Conservation (phyloP, 2,888 invertebrate genomes). For the Notodonta dromedarius region DNA sequence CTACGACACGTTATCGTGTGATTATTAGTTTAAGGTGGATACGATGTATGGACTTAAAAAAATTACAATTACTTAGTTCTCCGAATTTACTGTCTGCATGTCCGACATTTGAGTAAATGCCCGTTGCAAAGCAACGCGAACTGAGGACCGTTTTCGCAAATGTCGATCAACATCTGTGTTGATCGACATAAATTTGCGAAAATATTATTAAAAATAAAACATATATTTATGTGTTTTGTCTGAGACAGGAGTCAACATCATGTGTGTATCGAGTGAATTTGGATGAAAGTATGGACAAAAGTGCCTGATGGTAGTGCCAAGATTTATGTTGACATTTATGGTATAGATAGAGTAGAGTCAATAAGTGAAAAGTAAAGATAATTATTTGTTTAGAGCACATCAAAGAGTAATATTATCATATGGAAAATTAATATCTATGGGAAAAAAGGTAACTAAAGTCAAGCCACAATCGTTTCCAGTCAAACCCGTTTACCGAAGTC, state of each 20-base stretch:
- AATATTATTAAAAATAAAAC: too few species aligned
- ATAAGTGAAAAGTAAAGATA: too few species aligned
- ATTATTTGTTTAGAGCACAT: too few species aligned
- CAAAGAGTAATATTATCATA: too few species aligned
- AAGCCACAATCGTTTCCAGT: constrained; percentile 31
- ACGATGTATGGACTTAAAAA: constrained; percentile 20
- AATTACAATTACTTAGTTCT: constrained; percentile 28
- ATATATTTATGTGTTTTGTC: background rate
- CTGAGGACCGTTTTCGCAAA: constrained; percentile 31
- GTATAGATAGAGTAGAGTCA: too few species aligned
- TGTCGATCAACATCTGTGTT: background rate
- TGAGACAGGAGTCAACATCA: background rate
- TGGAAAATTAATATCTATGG: background rate
- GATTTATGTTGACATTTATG: too few species aligned
- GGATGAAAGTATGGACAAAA: too few species aligned
- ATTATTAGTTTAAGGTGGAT: too few species aligned
- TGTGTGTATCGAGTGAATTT: too few species aligned
- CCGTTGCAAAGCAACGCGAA: constrained; percentile 46
- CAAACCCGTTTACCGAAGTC: constrained; percentile 37
- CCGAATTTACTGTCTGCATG: constrained; percentile 31
- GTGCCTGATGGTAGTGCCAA: too few species aligned
- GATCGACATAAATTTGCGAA: too few species aligned
- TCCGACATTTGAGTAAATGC: constrained; percentile 29
- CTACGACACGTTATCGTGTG: too few species aligned
- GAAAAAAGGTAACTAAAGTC: constrained; percentile 13